Evolutionary conservation across 2,797 vertebrate species (phyloP), one percentile per base, ranked within the genome.

Genomic region (Lophotriccus pileatus): DNA sequence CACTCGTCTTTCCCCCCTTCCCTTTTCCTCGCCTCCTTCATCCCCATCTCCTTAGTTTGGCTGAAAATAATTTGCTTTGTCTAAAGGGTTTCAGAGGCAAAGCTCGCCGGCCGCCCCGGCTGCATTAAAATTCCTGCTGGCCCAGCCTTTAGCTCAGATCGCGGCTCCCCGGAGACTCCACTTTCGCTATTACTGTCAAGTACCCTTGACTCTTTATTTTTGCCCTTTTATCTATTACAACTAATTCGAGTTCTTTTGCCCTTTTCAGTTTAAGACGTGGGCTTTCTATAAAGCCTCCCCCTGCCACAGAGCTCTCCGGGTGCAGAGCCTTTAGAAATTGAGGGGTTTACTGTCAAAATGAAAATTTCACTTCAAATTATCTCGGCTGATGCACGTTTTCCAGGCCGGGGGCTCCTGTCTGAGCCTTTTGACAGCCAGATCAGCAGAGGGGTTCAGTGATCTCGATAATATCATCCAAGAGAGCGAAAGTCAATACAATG

Each of bases 221-320:
- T 99, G 99, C 99, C 99, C 99, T 99, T 99, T 99, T 99, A 99
- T 99, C 99, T 99, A 98, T 98, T 99, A 99, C 99, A 99, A 99
- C 99, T 99, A 99, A 99, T 99, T 99, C 98, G 97, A 98, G 98
- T 98, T 99, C 98, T 98, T 98, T 98, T 99, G 99, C 99, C 99
- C 99, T 99, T 99, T 99, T 99, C 99, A 99, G 98, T 98, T 98
- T 98, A 97, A 98, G 98, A 99, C 98, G 98, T 98, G 98, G 98
- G 98, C 98, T 98, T 97, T 98, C 97, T 96, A 98, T 97, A 98
- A 98, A 99, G 98, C 98, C 98, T 98, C 96, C 97, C 96, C 97
- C 98, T 97, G 96, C 94, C 94, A 96, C 96, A 87, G 95, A 97
- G 98, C 98, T 98, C 98, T 98, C 95, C 95, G 98, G 98, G 97